A percentile compares a stretch with the other conserved stretches of the same genome.
Evolutionary conservation across 2,113 vertebrate genomes (phyloP).

Genomic region (Apteryx mantelli): DNA sequence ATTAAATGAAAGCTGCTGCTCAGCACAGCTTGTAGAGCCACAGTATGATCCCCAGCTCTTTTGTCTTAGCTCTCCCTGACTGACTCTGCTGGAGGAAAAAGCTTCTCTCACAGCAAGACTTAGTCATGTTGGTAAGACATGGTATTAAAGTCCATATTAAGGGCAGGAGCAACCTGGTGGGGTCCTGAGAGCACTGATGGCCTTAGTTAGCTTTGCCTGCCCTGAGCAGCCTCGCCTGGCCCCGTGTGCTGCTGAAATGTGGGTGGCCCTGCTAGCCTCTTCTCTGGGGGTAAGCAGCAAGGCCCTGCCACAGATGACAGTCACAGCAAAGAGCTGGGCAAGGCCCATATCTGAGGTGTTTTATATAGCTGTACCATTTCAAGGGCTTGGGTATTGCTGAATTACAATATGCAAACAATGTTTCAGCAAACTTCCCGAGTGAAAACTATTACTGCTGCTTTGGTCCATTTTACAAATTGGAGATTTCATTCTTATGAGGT

Average conservation of each 20-base stretch:
- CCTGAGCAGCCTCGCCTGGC: no score
- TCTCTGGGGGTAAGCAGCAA: background rate
- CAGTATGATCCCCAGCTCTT: background rate
- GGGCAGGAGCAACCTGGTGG: background rate
- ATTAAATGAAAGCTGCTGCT: conserved; percentile 22
- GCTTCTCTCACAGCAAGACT: background rate
- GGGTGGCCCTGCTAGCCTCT: no score
- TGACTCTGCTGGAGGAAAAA: background rate
- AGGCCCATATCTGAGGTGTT: background rate
- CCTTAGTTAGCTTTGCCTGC: no score
- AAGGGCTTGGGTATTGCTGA: background rate
- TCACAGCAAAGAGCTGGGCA: background rate
- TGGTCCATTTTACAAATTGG: background rate
- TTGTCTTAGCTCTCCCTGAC: background rate
- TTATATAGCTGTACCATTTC: no score
- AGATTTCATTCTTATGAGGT: background rate
- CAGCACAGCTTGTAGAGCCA: no score
- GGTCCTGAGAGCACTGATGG: no score
- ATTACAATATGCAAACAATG: background rate
- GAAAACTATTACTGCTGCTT: background rate
- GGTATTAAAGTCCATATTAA: no score
- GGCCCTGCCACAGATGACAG: background rate
- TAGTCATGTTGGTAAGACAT: background rate
- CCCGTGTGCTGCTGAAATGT: no score
- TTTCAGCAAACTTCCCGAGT: background rate